Evolutionary conservation across 2,113 vertebrate species (phyloP), one percentile per base, ranked within the genome.

Genomic region (Apteryx owenii): DNA sequence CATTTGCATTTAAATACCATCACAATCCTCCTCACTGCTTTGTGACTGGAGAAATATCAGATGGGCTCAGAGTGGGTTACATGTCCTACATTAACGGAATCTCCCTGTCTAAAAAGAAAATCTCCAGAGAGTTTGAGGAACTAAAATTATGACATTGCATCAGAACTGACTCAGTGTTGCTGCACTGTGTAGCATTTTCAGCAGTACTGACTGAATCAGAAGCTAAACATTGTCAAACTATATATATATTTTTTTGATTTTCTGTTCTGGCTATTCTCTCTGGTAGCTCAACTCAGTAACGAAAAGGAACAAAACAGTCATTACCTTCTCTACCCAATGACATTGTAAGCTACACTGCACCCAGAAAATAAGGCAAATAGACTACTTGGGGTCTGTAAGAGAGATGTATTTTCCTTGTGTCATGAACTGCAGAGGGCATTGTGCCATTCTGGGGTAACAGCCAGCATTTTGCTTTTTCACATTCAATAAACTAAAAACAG

Each of bases 401-500:
- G 8, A 83, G n/a, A 14, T 16, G 3, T 33, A 76, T 64, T 88
- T 78, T 38, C 65, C 51, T 60, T 61, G 11, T 26, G 38, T 14
- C 28, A 66, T 16, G 2, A 93, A 84, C 42, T 61, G 61, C 78
- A 82, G 84, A 82, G 84, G 26, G 40, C 81, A 94, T 60, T 75
- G 82, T 91, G 89, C 80, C 69, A 36, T 64, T 56, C 69, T 23
- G 68, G 84, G 80, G 19, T 4, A 53, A 70, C 33, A 81, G 54
- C 29, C 81, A 90, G 89, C 90, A 89, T 94, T 92, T 90, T 50
- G 88, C 84, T 73, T 69, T 78, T 65, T 56, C 44, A 87, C 40
- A 75, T 64, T 73, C 48, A 90, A 56, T 80, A 81, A 54, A 84
- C 48, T 78, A 76, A 62, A 81, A 82, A 13, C 54, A 92, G 61